A percentile compares a stretch with the other conserved stretches of the same genome.
These are phyloP conservation scores for Gastrophryne carolinensis DNA, from an alignment of 2,797 vertebrate species.

Conservation along the genomic window DNA sequence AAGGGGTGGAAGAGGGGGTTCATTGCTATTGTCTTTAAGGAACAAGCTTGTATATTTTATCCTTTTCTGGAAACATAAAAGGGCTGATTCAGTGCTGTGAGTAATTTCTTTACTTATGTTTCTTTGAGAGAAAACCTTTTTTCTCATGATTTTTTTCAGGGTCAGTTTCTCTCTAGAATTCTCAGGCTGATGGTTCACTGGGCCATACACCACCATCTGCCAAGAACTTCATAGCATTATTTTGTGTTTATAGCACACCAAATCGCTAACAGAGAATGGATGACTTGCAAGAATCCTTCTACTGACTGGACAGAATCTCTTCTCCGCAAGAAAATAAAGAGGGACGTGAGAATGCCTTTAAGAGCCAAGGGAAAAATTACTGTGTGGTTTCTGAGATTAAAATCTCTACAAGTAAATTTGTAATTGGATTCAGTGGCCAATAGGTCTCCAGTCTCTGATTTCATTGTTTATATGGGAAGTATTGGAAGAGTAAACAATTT, in stretches of 20 bases:
- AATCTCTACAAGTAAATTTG: slow-evolving; percentile 40
- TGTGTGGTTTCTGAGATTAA: slow-evolving; percentile 40
- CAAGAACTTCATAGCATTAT: neutral
- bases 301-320: slow-evolving; percentile 7
- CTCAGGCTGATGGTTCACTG: neutral
- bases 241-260: slow-evolving; percentile 1
- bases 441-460: slow-evolving; percentile 29
- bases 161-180: neutral
- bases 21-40: too few species aligned
- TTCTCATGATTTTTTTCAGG: too few species aligned
- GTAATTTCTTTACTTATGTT: too few species aligned
- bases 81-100: too few species aligned
- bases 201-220: neutral
- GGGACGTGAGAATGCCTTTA: slow-evolving; percentile 30
- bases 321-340: slow-evolving; percentile 3
- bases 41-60: too few species aligned
- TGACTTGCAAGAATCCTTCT: neutral
- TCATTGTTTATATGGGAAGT: slow-evolving; percentile 33
- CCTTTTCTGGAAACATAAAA: too few species aligned
- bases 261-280: slow-evolving; percentile 9
- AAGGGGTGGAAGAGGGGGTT: too few species aligned
- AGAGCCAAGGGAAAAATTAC: slow-evolving; percentile 30
- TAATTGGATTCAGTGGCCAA: slow-evolving; percentile 30
- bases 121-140: too few species aligned
- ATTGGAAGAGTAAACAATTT: slow-evolving; percentile 37